Conservation (phyloP, 2,888 invertebrate species). For the Monochamus alternatus region DNA sequence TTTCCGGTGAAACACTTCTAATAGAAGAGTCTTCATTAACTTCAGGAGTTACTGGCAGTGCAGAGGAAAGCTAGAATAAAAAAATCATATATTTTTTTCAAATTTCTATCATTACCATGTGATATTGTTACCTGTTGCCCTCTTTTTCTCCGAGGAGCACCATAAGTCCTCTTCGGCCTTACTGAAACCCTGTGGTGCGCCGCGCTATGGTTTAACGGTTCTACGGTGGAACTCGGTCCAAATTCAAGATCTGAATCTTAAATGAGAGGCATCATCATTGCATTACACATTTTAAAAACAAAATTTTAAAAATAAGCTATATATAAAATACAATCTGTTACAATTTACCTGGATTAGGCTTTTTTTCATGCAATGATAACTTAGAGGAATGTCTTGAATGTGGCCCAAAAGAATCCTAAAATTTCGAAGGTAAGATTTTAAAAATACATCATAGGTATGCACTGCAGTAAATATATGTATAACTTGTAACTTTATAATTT, state of each 20-base stretch:
- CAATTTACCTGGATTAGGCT: constrained; percentile 60
- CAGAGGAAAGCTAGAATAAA: constrained; percentile 72
- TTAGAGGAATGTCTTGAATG: constrained; percentile 70
- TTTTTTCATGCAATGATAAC: constrained; percentile 69
- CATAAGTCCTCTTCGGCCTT: constrained; percentile 83
- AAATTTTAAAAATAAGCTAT: constrained; percentile 1
- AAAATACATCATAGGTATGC: not conserved
- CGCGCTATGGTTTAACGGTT: constrained; percentile 84
- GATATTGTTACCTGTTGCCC: constrained; percentile 70
- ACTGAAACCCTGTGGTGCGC: constrained; percentile 88
- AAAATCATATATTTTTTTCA: not conserved
- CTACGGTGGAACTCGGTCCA: constrained; percentile 73
- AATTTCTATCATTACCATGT: not conserved
- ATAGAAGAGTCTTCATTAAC: constrained; percentile 81
- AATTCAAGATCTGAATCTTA: constrained; percentile 68
- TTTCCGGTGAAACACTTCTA: constrained; percentile 78
- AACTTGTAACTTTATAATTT: no score
- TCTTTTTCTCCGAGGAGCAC: constrained; percentile 80
- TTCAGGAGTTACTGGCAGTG: constrained; percentile 83
- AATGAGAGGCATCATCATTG: constrained; percentile 35
- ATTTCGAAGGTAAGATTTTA: constrained; percentile 30
- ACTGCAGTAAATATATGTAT: no score
- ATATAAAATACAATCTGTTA: not conserved
- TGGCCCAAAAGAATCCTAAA: constrained; percentile 70
- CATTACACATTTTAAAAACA: not conserved